These are phyloP conservation scores for Leptosomus discolor DNA, from an alignment of 2,113 vertebrate genomes.

Conservation along the genomic window DNA sequence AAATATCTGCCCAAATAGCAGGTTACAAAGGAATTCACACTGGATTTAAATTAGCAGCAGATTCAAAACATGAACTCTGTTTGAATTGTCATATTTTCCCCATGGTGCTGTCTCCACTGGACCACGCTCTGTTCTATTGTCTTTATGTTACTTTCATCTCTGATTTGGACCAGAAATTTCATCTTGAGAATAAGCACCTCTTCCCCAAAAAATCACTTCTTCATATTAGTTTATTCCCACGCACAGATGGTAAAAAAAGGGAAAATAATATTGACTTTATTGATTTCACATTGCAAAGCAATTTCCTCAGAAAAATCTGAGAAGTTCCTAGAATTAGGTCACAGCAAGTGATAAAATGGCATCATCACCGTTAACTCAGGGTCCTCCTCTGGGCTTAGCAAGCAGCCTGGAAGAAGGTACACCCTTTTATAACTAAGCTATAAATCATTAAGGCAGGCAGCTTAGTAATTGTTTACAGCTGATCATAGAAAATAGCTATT, in stretches of 20 bases:
- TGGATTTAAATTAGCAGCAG: background rate
- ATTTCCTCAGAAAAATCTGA: conserved; percentile 36
- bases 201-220: background rate
- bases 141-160: background rate
- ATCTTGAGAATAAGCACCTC: background rate
- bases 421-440: conserved; percentile 16
- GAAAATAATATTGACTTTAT: background rate
- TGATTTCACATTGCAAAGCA: conserved; percentile 19
- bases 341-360: conserved; percentile 51
- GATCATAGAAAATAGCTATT: background rate
- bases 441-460: conserved; percentile 37
- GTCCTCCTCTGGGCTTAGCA: conserved; percentile 43
- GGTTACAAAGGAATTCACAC: background rate
- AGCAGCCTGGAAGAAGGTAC: conserved; percentile 24
- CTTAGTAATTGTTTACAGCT: conserved; percentile 57
- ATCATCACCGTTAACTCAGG: conserved; percentile 8
- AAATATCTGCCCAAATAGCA: background rate
- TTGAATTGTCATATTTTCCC: background rate
- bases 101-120: background rate
- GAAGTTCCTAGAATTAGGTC: conserved; percentile 49
- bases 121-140: background rate
- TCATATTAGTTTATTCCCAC: background rate
- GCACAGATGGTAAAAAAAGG: background rate
- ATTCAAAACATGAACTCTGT: background rate
- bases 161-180: conserved; percentile 3